These are phyloP conservation scores for Ennomos fuscantarius DNA, from an alignment of 2,888 invertebrate genomes.

Conservation along the genomic window DNA sequence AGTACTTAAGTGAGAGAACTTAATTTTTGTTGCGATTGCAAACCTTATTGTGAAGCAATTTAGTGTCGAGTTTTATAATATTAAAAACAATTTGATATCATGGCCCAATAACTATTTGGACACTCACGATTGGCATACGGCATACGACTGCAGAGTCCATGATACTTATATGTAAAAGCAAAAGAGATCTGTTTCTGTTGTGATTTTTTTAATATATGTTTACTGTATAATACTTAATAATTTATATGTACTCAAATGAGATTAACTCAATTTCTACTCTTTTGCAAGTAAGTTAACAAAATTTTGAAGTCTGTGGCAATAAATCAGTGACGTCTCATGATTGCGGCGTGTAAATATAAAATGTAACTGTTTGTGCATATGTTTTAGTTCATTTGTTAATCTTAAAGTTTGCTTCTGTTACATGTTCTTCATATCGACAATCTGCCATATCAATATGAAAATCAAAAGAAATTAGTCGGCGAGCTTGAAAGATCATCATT, in stretches of 20 bases:
- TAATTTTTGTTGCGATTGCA: constrained; percentile 64
- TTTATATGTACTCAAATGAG: constrained; percentile 78
- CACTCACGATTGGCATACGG: constrained; percentile 34
- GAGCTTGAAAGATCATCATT: constrained; percentile 69
- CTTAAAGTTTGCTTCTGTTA: constrained; percentile 67
- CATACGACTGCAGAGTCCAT: constrained; percentile 37
- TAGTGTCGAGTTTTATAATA: constrained; percentile 38
- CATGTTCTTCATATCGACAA: constrained; percentile 87
- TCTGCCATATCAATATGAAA: constrained; percentile 88
- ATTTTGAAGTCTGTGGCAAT: constrained; percentile 58
- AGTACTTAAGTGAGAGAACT: constrained; percentile 78
- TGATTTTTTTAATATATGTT: constrained; percentile 68
- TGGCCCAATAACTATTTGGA: constrained; percentile 17
- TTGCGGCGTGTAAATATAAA: constrained; percentile 71
- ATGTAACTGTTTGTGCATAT: constrained; percentile 73
- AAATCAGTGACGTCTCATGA: constrained; percentile 48
- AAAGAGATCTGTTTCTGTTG: constrained; percentile 77
- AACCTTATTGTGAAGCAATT: constrained; percentile 36
- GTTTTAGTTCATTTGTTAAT: constrained; percentile 61
- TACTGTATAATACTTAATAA: constrained; percentile 54
- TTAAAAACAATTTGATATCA: constrained; percentile 23
- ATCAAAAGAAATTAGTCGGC: constrained; percentile 75
- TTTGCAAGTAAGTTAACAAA: constrained; percentile 61
- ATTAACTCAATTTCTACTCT: constrained; percentile 70
- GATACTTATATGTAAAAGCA: constrained; percentile 43